Evolutionary conservation across 2,888 invertebrate species (phyloP).

Genomic region (Hirudinaria manillensis): DNA sequence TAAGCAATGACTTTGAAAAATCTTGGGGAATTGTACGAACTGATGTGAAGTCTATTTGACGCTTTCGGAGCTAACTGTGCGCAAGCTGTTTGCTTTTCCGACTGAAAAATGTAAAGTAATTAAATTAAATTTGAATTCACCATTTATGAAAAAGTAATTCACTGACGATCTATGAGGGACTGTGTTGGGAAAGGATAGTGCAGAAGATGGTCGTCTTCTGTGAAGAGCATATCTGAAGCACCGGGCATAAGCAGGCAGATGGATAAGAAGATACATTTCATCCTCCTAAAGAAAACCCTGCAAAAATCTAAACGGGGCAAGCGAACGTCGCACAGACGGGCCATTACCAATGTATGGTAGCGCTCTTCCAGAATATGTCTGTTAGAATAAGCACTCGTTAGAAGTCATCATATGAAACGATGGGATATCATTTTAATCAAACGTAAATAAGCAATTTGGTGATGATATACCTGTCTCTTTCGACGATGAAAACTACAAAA

Average conservation of each 20-base stretch:
- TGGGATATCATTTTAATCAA: no score
- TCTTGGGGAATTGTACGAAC: no score
- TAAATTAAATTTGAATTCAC: not conserved
- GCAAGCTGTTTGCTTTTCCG: no score
- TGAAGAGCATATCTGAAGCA: not conserved
- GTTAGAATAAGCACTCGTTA: not conserved
- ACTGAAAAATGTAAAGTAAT: not conserved
- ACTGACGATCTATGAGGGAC: conserved; percentile 19
- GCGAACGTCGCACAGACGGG: not conserved
- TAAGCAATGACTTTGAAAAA: no score
- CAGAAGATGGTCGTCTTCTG: conserved; percentile 13
- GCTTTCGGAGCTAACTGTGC: no score
- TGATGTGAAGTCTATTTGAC: no score
- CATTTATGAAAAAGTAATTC: no score
- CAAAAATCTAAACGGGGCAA: not conserved
- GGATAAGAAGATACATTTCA: conserved; percentile 1
- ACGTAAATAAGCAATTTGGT: no score
- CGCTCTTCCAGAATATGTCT: conserved; percentile 12
- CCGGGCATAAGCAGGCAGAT: conserved; percentile 7
- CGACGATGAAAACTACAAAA: not conserved
- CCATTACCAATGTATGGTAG: conserved; percentile 16
- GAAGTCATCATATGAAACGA: not conserved
- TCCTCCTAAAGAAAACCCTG: not conserved
- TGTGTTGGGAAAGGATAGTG: conserved; percentile 8
- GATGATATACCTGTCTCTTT: not conserved